A percentile compares a stretch with the other conserved stretches of the same genome.
These are phyloP conservation scores for Coelopa frigida DNA, from an alignment of 1,140 invertebrate species.

Conservation along the genomic window DNA sequence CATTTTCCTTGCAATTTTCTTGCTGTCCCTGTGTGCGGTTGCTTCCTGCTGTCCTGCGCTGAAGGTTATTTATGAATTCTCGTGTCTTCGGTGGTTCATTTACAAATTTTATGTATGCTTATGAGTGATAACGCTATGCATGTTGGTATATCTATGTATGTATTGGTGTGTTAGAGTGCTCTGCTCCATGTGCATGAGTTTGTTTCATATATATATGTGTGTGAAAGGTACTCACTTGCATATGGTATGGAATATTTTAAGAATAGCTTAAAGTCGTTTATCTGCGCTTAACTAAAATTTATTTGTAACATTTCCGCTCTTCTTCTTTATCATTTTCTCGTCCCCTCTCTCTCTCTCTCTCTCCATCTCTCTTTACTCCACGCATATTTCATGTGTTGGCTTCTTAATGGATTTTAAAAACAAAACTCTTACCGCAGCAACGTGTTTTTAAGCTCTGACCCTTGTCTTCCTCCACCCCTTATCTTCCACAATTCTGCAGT, in stretches of 20 bases:
- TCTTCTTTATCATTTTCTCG: neutral
- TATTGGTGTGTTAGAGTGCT: neutral
- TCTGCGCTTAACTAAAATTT: constrained; percentile 12
- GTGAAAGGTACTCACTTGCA: neutral
- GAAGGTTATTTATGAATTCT: constrained; percentile 11
- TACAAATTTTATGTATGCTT: constrained; percentile 12
- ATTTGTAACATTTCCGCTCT: constrained; percentile 6
- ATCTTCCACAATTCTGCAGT: neutral
- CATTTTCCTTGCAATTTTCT: too few species aligned
- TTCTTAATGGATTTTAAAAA: neutral
- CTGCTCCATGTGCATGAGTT: neutral
- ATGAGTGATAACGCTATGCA: constrained; percentile 9
- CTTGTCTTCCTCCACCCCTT: neutral
- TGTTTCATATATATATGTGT: neutral
- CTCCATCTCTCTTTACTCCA: neutral
- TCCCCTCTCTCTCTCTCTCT: neutral
- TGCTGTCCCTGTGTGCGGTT: too few species aligned
- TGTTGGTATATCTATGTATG: neutral
- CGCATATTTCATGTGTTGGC: neutral
- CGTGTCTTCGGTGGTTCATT: constrained; percentile 12
- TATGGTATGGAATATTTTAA: too few species aligned
- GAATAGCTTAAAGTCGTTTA: constrained; percentile 12
- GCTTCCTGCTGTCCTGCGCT: neutral
- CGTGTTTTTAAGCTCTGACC: neutral
- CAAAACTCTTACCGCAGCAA: neutral